phyloP scores from a whole-genome alignment of 2,888 invertebrate genomes.

The Anorthoa munda region DNA sequence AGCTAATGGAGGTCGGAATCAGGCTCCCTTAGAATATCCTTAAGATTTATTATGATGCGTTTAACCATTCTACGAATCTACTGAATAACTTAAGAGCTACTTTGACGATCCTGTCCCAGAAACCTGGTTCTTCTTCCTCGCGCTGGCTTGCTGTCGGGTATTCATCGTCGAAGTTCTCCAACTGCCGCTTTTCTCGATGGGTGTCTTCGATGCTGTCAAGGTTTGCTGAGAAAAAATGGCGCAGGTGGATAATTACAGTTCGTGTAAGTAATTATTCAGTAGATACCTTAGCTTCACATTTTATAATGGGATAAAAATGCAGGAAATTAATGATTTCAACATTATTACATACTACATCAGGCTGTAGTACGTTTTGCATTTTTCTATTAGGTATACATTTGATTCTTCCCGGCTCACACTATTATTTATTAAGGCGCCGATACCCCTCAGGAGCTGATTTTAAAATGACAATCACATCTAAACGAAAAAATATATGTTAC shows the following conservation, averaged over 20 bases:
- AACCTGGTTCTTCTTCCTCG: slow-evolving; percentile 83
- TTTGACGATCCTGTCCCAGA: slow-evolving; percentile 87
- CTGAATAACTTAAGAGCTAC: slow-evolving; percentile 86
- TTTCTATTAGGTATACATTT: too few relatives aligned
- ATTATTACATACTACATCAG: too few relatives aligned
- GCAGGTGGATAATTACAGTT: not conserved
- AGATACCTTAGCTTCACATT: not conserved
- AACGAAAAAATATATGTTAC: too few relatives aligned
- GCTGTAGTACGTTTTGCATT: too few relatives aligned
- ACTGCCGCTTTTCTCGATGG: slow-evolving; percentile 76
- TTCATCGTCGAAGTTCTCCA: slow-evolving; percentile 84
- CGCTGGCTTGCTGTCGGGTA: slow-evolving; percentile 76
- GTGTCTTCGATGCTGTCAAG: slow-evolving; percentile 57
- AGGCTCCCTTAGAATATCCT: not conserved
- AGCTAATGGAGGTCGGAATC: not conserved
- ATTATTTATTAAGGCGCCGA: too few relatives aligned
- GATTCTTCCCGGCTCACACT: too few relatives aligned
- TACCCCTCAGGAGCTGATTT: too few relatives aligned
- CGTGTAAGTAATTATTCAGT: not conserved
- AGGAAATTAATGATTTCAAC: too few relatives aligned
- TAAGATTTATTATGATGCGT: slow-evolving; percentile 70
- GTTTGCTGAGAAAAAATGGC: slow-evolving; percentile 61
- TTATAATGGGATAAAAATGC: too few relatives aligned
- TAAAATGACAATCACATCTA: too few relatives aligned
- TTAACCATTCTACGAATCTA: slow-evolving; percentile 87